Percentiles rank a stretch among this genome's conserved stretches.
phyloP scores from a whole-genome alignment of 2,797 vertebrate genomes.

The Halcyon leucocephala region DNA sequence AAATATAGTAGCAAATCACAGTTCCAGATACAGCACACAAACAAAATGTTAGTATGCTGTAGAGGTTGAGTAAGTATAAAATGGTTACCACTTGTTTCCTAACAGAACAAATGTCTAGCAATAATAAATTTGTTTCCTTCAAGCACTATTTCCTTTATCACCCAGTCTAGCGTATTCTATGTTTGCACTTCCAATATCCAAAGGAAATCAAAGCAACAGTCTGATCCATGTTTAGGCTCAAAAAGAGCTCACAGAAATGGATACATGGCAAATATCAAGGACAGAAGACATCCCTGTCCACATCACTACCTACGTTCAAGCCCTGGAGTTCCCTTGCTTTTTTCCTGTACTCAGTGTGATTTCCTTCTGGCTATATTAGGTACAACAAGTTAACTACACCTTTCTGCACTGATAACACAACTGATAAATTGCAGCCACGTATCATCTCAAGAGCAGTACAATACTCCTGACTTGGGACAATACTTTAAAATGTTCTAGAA shows the following conservation, averaged over 20 bases:
- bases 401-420: accelerated
- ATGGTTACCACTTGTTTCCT: accelerated
- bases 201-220: background rate
- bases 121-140: background rate
- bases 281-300: background rate
- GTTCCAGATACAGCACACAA: background rate
- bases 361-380: background rate
- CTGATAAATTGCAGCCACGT: background rate
- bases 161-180: background rate
- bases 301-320: background rate
- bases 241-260: background rate
- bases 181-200: background rate
- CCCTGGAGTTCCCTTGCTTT: background rate
- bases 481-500: background rate
- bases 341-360: background rate
- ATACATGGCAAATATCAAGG: background rate
- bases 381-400: background rate
- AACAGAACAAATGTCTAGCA: background rate
- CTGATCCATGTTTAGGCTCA: background rate
- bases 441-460: background rate
- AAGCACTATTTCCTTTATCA: background rate
- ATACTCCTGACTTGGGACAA: background rate
- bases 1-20: background rate
- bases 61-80: background rate
- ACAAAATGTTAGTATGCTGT: background rate